Evolutionary conservation across 2,888 invertebrate genomes (phyloP).

Genomic region (Oscheius sp.): DNA sequence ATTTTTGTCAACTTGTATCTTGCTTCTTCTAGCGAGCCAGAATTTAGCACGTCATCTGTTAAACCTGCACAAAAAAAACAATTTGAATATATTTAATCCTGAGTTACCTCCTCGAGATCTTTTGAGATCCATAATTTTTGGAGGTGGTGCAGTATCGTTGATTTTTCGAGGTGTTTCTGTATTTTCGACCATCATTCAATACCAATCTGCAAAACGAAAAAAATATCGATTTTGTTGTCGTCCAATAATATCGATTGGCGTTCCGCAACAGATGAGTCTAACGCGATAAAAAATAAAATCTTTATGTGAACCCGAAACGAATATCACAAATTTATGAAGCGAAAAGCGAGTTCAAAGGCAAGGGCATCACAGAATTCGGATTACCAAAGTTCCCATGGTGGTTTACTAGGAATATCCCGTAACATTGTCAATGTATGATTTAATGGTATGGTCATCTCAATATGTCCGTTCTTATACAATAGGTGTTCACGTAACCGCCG

Average conservation of each 20-base stretch:
- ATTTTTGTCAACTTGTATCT: neutral
- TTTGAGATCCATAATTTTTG: neutral
- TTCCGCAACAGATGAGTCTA: neutral
- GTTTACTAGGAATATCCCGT: conserved; percentile 39
- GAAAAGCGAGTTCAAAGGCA: neutral
- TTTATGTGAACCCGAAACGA: conserved; percentile 31
- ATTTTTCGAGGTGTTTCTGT: too few relatives aligned
- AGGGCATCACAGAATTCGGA: neutral
- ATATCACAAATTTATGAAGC: conserved; percentile 1
- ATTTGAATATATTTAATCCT: neutral
- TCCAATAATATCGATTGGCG: neutral
- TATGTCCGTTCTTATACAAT: conserved; percentile 23
- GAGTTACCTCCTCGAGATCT: conserved; percentile 5
- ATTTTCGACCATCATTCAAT: neutral
- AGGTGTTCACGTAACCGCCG: conserved; percentile 36
- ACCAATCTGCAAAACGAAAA: neutral
- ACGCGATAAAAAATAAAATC: neutral
- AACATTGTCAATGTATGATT: conserved; percentile 37
- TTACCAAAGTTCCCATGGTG: conserved; percentile 43
- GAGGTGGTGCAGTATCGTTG: too few relatives aligned
- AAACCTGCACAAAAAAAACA: neutral
- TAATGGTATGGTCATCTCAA: conserved; percentile 37
- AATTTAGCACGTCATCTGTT: conserved; percentile 8
- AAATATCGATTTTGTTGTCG: neutral
- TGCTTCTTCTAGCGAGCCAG: neutral